These are phyloP conservation scores for Typhlichthys eigenmanni DNA, from an alignment of 2,797 vertebrate genomes.

Conservation along the genomic window DNA sequence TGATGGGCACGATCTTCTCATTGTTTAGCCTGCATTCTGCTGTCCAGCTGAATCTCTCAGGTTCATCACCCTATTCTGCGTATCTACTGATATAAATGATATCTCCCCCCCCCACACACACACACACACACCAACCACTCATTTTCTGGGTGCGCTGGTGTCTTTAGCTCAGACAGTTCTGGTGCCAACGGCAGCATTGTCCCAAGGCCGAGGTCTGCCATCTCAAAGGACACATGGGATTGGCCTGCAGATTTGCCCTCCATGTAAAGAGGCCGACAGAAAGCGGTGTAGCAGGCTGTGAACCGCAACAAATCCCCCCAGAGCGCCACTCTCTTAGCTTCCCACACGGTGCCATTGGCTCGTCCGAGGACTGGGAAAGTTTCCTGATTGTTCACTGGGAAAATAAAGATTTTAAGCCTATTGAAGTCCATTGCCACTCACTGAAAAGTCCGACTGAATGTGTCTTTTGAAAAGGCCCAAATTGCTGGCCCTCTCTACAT, in stretches of 20 bases:
- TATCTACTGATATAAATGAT: background rate
- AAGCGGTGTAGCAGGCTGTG: constrained; percentile 81
- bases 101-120: background rate
- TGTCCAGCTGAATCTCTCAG: constrained; percentile 15
- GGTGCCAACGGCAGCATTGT: constrained; percentile 57
- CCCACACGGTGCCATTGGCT: constrained; percentile 78
- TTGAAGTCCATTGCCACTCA: constrained; percentile 80
- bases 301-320: constrained; percentile 81
- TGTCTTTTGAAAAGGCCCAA: constrained; percentile 67
- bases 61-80: constrained; percentile 19
- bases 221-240: constrained; percentile 69
- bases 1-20: background rate
- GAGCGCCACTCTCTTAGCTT: constrained; percentile 56
- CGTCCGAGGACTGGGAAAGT: constrained; percentile 73
- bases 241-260: constrained; percentile 71
- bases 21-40: background rate
- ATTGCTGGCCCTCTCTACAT: constrained; percentile 59
- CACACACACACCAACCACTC: background rate
- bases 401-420: constrained; percentile 85
- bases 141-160: background rate
- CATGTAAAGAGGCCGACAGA: constrained; percentile 74
- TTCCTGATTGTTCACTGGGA: constrained; percentile 77
- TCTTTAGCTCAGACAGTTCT: constrained; percentile 13
- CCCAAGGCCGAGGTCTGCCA: constrained; percentile 54
- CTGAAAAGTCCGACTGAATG: constrained; percentile 78